Base-by-base conservation (phyloP, 2,888 invertebrate species). In the Ichneumoninae sp. region DNA sequence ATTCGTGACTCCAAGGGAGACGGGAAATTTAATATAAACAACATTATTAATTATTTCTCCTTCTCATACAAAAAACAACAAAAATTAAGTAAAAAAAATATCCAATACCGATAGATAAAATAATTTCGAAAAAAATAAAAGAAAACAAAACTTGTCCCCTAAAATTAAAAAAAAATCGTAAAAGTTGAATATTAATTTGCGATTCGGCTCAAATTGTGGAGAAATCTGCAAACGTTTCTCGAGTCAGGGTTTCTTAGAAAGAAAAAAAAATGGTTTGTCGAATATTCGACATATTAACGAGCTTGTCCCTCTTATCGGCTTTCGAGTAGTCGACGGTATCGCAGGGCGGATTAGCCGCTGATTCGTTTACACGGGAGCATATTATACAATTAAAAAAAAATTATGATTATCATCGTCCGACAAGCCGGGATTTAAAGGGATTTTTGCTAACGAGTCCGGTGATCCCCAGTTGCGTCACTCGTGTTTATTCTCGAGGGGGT, bases 401-500 rank as follows among this genome's bases (percentile, higher is more conserved):
- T 13, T 13, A 4, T 1, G 63, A 63, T 63, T 63, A 63, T 33
- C 22, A 52, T 54, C 65, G 36, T 13, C 7, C 1, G 8, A 50
- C 36, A 19, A 26, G 54, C 54, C 40, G 66, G 50, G 57, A 60
- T 70, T 81, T 26, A 10, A 66, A 36, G 33, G 22, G 22, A 71
- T 50, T 77, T 81, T 74, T 5, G 65, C 60, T 82, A 75, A 82
- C 69, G 26, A 71, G 68, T 26, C n/a, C 19, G 22, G 26, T 40
- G 6, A 40, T 40, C 30, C n/a, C n/a, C 22, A 8, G n/a, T 10
- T n/a, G n/a, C 52, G 26, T 33, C 44, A 63, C 22, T 19, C 63
- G 65, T 82, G 76, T 85, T 79, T 82, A 13, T 75, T 50, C 16
- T 47, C 33, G 65, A 44, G 52, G 54, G 63, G 74, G 66, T 76